Evolutionary conservation across 2,113 vertebrate species (phyloP), one percentile per base, ranked within the genome.

Genomic region (Chaetura pelagica): DNA sequence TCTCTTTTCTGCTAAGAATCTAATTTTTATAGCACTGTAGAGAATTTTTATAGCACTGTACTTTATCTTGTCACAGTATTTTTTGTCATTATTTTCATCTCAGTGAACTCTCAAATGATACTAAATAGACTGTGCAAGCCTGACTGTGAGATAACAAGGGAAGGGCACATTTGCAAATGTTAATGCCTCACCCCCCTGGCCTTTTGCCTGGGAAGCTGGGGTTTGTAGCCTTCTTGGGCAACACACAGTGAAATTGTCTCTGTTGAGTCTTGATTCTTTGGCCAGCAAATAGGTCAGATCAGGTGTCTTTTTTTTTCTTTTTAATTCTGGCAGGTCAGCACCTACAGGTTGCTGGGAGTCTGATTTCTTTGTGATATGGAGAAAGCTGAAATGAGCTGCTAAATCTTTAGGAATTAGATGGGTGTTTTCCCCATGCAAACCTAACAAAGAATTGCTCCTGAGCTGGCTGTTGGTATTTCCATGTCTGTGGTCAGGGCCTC

Each of bases 11-110:
- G 94, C 93, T 95, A 97, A 95, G 93, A 97, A 96, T 96, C 95
- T 97, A 96, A 96, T 97, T 96, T 97, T 97, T 97, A 97, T 96
- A 97, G 96, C 96, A 96, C 94, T 93, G 95, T 96, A 96, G 96
- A 97, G 95, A 95, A 97, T 97, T 97, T 97, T 97, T 97, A 97
- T 97, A 97, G 96, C 95, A 96, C 95, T 59, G 79, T 96, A 96
- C 96, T 97, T 97, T 97, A 96, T 96, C 96, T 97, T 97, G 96
- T 96, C 96, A 97, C 90, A 93, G 92, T 94, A 95, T 93, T 96
- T 96, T 97, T 97, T 93, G 95, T 96, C 93, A 97, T 96, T 97
- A 96, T 97, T 96, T 96, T 97, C 96, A 87, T 93, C 92, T 93
- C 90, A 34, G 92, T 81, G 96, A 93, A 67, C 85, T 95, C 90